Evolutionary conservation across 2,888 invertebrate species (phyloP).

Genomic region (Schrankia costaestrigalis): DNA sequence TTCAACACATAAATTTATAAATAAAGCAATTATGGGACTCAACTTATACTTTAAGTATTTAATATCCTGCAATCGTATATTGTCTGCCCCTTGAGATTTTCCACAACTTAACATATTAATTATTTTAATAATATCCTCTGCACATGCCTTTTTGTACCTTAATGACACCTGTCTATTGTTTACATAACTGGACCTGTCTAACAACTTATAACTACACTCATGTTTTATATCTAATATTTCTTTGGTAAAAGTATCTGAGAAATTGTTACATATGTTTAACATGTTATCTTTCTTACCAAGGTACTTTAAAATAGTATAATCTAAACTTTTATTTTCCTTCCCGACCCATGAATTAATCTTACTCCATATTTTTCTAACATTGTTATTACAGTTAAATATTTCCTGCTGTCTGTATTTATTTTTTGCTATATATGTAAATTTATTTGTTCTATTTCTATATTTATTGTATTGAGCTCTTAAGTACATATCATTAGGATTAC

Average conservation of each 20-base stretch:
- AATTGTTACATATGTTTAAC: conserved; percentile 5
- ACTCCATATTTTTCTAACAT: conserved; percentile 7
- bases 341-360: conserved; percentile 7
- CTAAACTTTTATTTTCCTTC: conserved; percentile 2
- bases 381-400: too few relatives aligned
- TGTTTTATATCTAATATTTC: conserved; percentile 5
- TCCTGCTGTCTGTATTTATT: conserved; percentile 5
- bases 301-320: conserved; percentile 3
- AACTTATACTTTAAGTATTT: not conserved
- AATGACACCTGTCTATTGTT: not conserved
- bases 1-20: too few relatives aligned
- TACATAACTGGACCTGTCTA: conserved; percentile 3
- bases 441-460: conserved; percentile 3
- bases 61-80: conserved; percentile 5
- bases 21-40: too few relatives aligned
- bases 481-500: conserved; percentile 2
- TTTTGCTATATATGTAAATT: conserved; percentile 4
- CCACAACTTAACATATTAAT: conserved; percentile 2
- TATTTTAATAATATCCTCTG: too few relatives aligned
- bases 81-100: conserved; percentile 3
- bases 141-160: conserved; percentile 2
- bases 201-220: conserved; percentile 2
- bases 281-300: not conserved
- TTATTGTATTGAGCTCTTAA: conserved; percentile 2
- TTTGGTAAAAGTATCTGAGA: conserved; percentile 5